Percentiles rank a stretch among this genome's conserved stretches.
These are phyloP conservation scores for Lepidostoma basale DNA, from an alignment of 1,140 invertebrate genomes.

Conservation along the genomic window DNA sequence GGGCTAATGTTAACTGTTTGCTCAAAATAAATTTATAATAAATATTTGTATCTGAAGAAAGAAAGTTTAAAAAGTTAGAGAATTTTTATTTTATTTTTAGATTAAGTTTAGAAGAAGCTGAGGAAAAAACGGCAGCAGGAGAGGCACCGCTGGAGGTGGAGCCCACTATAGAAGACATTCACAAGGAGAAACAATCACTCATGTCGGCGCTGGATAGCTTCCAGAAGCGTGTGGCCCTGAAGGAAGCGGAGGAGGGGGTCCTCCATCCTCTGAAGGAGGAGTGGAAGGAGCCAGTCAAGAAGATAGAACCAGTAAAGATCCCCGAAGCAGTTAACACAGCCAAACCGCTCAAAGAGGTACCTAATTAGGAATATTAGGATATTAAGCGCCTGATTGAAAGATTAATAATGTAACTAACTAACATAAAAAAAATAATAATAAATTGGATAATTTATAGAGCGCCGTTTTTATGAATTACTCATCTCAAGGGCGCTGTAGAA, in stretches of 20 bases:
- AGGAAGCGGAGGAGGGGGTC: constrained; percentile 13
- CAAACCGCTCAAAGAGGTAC: constrained; percentile 12
- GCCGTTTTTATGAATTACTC: too few species aligned
- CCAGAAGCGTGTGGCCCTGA: constrained; percentile 24
- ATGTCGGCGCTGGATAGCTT: constrained; percentile 55
- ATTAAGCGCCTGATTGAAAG: too few species aligned
- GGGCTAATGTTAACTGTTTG: too few species aligned
- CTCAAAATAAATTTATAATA: too few species aligned
- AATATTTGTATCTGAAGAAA: too few species aligned
- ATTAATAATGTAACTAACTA: too few species aligned
- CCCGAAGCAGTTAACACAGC: background rate
- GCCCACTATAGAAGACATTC: constrained; percentile 48
- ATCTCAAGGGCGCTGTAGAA: too few species aligned
- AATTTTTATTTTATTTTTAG: constrained; percentile 15
- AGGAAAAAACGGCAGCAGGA: constrained; percentile 6
- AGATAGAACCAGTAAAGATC: background rate
- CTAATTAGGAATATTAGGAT: too few species aligned
- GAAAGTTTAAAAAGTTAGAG: too few species aligned
- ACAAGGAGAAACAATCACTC: constrained; percentile 62
- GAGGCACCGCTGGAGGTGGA: background rate
- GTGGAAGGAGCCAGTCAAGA: background rate
- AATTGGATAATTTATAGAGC: too few species aligned
- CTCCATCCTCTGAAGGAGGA: background rate
- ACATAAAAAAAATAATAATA: too few species aligned
- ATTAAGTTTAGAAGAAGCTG: constrained; percentile 38